Conservation (phyloP, 1,140 invertebrate genomes). For the Condylostylus longicornis region DNA sequence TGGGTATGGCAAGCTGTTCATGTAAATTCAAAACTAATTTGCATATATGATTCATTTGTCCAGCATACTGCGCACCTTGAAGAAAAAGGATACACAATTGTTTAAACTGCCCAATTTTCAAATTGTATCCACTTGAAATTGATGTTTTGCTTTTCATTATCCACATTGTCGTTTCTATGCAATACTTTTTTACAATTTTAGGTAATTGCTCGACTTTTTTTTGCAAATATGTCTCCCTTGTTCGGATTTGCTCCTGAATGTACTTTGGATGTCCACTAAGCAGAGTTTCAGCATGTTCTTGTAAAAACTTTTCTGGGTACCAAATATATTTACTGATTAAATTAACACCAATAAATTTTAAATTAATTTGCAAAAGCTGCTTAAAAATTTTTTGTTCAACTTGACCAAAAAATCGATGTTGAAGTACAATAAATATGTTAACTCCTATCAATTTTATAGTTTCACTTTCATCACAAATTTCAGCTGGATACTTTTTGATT, state of each 20-base stretch:
- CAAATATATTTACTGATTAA: constrained; percentile 61
- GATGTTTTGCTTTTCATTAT: constrained; percentile 41
- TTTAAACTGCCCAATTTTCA: constrained; percentile 44
- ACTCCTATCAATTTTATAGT: constrained; percentile 52
- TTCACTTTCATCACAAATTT: constrained; percentile 38
- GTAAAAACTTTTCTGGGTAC: constrained; percentile 64
- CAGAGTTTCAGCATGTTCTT: constrained; percentile 42
- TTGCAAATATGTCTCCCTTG: constrained; percentile 41
- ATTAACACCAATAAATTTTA: constrained; percentile 52
- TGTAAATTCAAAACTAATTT: constrained; percentile 69
- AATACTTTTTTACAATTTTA: constrained; percentile 40
- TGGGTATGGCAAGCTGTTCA: constrained; percentile 52
- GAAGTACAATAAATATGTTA: constrained; percentile 55
- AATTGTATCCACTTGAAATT: constrained; percentile 36
- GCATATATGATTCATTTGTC: constrained; percentile 45
- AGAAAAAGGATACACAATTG: constrained; percentile 42
- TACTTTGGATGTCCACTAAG: constrained; percentile 44
- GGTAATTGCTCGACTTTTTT: constrained; percentile 40
- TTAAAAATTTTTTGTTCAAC: constrained; percentile 51
- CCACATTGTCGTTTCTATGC: constrained; percentile 40
- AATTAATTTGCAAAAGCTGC: constrained; percentile 9
- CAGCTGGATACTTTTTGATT: constrained; percentile 42
- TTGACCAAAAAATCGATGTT: constrained; percentile 57
- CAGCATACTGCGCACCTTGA: constrained; percentile 48
- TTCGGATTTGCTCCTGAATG: constrained; percentile 35